A percentile compares a stretch with the other conserved stretches of the same genome.
phyloP scores from a whole-genome alignment of 1,140 invertebrate species.

The Myzus persicae region DNA sequence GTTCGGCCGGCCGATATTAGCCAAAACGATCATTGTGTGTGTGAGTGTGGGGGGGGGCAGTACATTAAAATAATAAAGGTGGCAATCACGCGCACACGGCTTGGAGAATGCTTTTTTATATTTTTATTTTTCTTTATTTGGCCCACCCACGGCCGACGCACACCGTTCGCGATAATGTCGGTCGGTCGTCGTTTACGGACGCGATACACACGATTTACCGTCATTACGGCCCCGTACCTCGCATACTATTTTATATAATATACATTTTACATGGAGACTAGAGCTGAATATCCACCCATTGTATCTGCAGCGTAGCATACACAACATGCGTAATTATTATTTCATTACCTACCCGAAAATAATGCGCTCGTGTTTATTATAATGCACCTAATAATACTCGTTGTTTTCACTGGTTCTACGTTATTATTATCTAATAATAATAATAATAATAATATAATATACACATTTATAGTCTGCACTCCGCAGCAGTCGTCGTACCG shows the following conservation, averaged over 20 bases:
- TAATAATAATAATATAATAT: not conserved
- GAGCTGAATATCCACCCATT: not conserved
- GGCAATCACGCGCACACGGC: not conserved
- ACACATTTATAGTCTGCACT: not conserved
- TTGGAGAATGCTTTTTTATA: not conserved
- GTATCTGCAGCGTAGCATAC: not conserved
- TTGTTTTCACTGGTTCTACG: not conserved
- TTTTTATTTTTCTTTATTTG: conserved; percentile 42
- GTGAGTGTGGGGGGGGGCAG: not conserved
- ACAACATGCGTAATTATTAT: not conserved
- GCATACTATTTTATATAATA: not conserved
- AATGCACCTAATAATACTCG: not conserved
- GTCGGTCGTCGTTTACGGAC: not conserved
- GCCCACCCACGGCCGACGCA: conserved; percentile 36
- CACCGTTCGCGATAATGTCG: conserved; percentile 1
- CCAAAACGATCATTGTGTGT: not conserved
- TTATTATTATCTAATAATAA: not conserved
- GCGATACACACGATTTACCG: not conserved
- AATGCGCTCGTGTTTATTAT: conserved; percentile 29
- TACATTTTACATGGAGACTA: not conserved
- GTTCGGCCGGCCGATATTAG: not conserved
- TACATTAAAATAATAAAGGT: conserved; percentile 41
- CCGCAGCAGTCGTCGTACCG: not conserved
- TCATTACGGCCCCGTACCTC: not conserved
- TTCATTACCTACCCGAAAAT: conserved; percentile 24